Evolutionary conservation across 53 echinoderm and acorn worm genomes (phyloP).

Genomic region (Temnopleurus reevesii): DNA sequence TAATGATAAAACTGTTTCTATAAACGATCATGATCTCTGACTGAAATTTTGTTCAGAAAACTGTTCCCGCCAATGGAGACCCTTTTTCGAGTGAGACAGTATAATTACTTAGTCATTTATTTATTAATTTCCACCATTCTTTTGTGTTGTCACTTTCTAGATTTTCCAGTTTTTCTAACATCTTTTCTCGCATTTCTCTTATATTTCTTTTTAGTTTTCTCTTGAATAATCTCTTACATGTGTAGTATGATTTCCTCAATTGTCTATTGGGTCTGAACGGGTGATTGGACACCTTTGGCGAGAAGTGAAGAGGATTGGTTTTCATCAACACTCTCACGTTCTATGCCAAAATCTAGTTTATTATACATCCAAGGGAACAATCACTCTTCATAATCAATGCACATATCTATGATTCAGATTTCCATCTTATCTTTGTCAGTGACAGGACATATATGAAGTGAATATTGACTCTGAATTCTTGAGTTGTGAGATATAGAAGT

Average conservation of each 20-base stretch:
- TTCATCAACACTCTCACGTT: neutral
- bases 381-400: neutral
- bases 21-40: too few species aligned
- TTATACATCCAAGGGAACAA: neutral
- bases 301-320: neutral
- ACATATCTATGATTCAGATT: neutral
- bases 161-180: neutral
- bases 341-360: constrained; percentile 34
- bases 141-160: neutral
- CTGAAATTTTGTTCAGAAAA: too few species aligned
- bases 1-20: too few species aligned
- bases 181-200: neutral
- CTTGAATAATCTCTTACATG: neutral
- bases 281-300: constrained; percentile 33
- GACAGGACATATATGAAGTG: neutral
- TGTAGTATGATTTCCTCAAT: neutral
- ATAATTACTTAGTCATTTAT: too few species aligned
- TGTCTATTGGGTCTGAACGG: neutral
- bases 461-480: neutral
- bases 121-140: neutral
- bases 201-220: neutral
- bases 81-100: too few species aligned
- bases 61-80: too few species aligned
- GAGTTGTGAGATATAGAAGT: neutral
- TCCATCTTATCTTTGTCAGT: neutral